phyloP scores from a whole-genome alignment of 2,888 invertebrate genomes.

The Spilosoma lubricipeda region DNA sequence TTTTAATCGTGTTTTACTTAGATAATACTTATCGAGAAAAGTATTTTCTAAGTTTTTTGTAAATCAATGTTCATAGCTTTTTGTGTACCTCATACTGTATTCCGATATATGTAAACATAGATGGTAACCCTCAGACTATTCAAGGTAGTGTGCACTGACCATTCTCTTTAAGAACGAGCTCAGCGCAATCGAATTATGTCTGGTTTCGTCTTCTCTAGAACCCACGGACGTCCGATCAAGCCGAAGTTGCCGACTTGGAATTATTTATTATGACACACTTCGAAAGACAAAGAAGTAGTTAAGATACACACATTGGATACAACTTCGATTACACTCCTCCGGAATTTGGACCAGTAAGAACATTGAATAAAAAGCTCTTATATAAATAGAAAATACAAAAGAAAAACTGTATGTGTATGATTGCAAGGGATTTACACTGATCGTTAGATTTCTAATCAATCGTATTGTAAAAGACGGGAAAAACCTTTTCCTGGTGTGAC shows the following conservation, averaged over 20 bases:
- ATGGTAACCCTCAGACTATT: not conserved
- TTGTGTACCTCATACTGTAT: no score
- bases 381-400: not conserved
- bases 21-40: no score
- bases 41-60: no score
- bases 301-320: not conserved
- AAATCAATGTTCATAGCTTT: no score
- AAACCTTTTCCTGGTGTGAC: not conserved
- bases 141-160: not conserved
- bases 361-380: not conserved
- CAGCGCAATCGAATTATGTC: not conserved
- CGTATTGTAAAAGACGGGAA: not conserved
- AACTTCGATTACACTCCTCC: not conserved
- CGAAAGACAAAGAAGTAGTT: not conserved
- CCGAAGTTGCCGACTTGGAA: not conserved
- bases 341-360: not conserved
- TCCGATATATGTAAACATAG: not conserved
- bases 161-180: not conserved
- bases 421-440: not conserved
- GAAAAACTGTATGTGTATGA: no score
- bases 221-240: not conserved
- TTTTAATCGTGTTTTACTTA: no score
- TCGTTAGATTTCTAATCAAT: not conserved
- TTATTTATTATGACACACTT: not conserved
- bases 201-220: constrained; percentile 1